Conservation (phyloP, 2,888 invertebrate genomes). For the Calameuta filiformis region DNA sequence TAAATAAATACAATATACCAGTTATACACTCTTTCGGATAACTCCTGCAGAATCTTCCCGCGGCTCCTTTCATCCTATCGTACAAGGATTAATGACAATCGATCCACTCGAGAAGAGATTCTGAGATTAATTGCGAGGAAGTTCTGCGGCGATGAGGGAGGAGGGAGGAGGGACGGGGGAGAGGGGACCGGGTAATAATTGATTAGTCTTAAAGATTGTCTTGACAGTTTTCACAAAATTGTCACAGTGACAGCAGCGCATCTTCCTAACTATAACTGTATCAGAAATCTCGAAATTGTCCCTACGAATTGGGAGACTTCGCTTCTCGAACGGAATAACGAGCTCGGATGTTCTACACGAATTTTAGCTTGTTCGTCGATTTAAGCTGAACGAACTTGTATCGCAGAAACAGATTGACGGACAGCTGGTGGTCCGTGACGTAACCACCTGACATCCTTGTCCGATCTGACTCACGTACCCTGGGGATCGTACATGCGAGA, state of each 20-base stretch:
- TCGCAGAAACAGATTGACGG: constrained; percentile 55
- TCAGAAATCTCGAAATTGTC: not conserved
- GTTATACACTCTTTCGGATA: not conserved
- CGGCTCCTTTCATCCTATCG: not conserved
- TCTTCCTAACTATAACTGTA: not conserved
- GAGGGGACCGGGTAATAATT: not conserved
- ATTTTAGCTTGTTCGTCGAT: constrained; percentile 25
- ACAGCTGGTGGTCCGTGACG: constrained; percentile 58
- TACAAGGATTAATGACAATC: not conserved
- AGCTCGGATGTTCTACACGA: not conserved
- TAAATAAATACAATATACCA: not conserved
- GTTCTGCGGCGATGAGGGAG: no score
- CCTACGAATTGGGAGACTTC: not conserved
- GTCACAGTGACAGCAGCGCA: not conserved
- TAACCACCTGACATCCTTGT: constrained; percentile 56
- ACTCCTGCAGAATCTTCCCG: not conserved
- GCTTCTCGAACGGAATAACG: not conserved
- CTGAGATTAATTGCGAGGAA: not conserved
- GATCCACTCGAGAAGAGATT: not conserved
- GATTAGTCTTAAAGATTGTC: not conserved
- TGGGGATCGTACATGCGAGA: constrained; percentile 35
- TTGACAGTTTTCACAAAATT: not conserved
- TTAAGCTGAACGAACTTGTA: constrained; percentile 52
- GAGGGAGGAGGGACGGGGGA: no score
- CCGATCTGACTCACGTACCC: constrained; percentile 54